Conservation (phyloP, 2,797 vertebrate species). For the Peromyscus attwateri region DNA sequence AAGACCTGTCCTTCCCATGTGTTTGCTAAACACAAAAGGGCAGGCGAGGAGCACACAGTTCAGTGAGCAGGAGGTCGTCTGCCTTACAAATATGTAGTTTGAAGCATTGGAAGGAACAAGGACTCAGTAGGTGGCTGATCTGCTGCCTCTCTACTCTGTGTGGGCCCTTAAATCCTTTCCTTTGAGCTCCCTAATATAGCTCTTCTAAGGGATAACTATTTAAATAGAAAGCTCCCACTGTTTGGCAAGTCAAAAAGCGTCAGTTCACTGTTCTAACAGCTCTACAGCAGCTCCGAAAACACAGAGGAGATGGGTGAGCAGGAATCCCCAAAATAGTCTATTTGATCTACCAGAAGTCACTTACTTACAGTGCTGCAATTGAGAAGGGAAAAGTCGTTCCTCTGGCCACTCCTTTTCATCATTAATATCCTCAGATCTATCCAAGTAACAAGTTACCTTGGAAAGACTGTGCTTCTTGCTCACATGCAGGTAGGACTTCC, state of each 20-base stretch:
- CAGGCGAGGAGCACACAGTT: conserved; percentile 77
- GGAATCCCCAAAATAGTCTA: conserved; percentile 86
- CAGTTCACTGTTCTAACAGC: conserved; percentile 80
- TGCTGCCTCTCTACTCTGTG: conserved; percentile 85
- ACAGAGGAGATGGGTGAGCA: conserved; percentile 84
- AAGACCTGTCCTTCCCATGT: conserved; percentile 73
- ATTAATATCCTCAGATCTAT: conserved; percentile 79
- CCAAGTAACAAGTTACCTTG: conserved; percentile 77
- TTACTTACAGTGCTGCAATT: conserved; percentile 82
- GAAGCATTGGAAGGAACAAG: conserved; percentile 83
- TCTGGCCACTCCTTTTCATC: conserved; percentile 82
- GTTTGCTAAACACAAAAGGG: conserved; percentile 81
- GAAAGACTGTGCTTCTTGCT: conserved; percentile 65
- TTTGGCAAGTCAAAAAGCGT: conserved; percentile 83
- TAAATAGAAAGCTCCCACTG: conserved; percentile 81
- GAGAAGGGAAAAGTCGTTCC: conserved; percentile 81
- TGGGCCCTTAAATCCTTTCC: conserved; percentile 82
- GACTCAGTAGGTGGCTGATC: conserved; percentile 84
- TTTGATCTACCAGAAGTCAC: conserved; percentile 85
- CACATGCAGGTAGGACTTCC: conserved; percentile 58
- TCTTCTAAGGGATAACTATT: conserved; percentile 78
- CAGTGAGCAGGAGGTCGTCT: conserved; percentile 77
- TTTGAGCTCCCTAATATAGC: conserved; percentile 84
- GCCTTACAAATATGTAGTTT: conserved; percentile 83
- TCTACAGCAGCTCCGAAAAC: conserved; percentile 83